Conservation (phyloP, 2,888 invertebrate genomes). For the Calameuta pallipes region DNA sequence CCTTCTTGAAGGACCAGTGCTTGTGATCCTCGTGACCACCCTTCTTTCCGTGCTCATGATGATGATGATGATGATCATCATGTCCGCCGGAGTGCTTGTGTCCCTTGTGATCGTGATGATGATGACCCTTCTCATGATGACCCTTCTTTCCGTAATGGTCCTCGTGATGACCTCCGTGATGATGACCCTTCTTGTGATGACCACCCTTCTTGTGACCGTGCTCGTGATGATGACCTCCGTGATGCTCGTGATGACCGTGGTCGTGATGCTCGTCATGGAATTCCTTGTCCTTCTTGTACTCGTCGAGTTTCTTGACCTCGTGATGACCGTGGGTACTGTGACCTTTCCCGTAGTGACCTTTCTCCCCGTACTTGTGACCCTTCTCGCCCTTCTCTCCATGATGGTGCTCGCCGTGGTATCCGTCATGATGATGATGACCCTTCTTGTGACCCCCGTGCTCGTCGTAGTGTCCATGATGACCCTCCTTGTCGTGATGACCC, state of each 20-base stretch:
- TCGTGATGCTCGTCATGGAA: constrained; percentile 86
- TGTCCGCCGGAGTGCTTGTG: constrained; percentile 82
- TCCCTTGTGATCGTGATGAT: constrained; percentile 80
- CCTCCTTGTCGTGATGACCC: constrained; percentile 77
- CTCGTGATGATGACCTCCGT: constrained; percentile 80
- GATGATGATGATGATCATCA: constrained; percentile 78
- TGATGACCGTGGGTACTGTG: constrained; percentile 86
- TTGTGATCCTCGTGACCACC: constrained; percentile 81
- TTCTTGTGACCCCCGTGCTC: constrained; percentile 72
- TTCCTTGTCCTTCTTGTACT: constrained; percentile 84
- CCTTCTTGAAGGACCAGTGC: constrained; percentile 74
- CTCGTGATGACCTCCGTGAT: constrained; percentile 79
- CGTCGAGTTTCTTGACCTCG: constrained; percentile 83
- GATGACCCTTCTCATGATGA: constrained; percentile 79
- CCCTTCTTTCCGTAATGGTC: constrained; percentile 83
- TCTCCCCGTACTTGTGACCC: constrained; percentile 72
- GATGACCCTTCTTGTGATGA: constrained; percentile 79
- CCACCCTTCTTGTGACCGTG: constrained; percentile 83
- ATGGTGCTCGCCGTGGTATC: constrained; percentile 72
- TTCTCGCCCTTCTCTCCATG: constrained; percentile 74
- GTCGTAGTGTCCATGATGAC: constrained; percentile 71
- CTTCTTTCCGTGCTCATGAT: constrained; percentile 79
- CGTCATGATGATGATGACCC: constrained; percentile 71
- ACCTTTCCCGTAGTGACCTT: constrained; percentile 81
- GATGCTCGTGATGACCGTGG: constrained; percentile 81